Evolutionary conservation across 2,113 vertebrate species (phyloP).

Genomic region (Leucosticte australis): DNA sequence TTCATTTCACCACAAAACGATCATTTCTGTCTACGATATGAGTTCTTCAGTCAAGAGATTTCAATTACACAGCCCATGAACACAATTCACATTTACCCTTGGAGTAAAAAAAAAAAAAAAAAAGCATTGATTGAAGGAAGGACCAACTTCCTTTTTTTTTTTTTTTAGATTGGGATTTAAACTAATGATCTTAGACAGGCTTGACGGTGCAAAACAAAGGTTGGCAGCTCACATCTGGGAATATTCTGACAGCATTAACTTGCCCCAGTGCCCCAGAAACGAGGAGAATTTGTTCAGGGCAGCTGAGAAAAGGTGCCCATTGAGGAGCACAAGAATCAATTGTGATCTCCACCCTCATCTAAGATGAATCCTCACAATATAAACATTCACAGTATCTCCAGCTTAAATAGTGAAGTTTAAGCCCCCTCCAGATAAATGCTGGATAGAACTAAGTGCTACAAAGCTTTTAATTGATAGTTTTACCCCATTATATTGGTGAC

Average conservation of each 20-base stretch:
- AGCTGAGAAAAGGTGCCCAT: neutral
- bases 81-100: conserved; percentile 32
- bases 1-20: neutral
- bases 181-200: neutral
- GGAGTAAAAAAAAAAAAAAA: neutral
- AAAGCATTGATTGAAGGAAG: neutral
- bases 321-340: neutral
- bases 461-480: neutral
- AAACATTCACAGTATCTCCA: neutral
- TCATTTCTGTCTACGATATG: neutral
- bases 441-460: neutral
- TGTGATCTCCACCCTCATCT: neutral
- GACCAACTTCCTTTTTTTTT: neutral
- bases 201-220: neutral
- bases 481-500: neutral
- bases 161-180: neutral
- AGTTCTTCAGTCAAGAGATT: conserved; percentile 43
- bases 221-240: neutral
- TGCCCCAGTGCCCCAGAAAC: neutral
- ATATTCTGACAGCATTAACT: neutral
- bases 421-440: neutral
- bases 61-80: conserved; percentile 20
- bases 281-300: neutral
- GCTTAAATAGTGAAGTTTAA: neutral
- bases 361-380: neutral